Base-by-base conservation (phyloP, 2,888 invertebrate species). In the Diarsia brunnea region DNA sequence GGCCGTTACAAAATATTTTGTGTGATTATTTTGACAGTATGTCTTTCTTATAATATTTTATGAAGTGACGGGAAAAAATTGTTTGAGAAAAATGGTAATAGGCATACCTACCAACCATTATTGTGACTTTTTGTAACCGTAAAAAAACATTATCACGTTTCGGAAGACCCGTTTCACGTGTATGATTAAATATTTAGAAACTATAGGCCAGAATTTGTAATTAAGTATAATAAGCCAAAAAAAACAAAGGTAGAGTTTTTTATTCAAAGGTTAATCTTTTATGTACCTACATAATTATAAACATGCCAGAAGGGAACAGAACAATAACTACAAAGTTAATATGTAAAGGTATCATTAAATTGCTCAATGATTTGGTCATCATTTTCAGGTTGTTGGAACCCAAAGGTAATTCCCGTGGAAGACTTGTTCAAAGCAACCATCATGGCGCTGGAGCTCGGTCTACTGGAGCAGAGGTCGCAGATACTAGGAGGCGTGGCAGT, bases 401-500 rank as follows among this genome's bases (percentile, higher is more conserved):
- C 98, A 0, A 97, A 97, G 85, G 95, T 96, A 55, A 97, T 97
- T 53, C 90, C 97, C 0, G 93, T 98, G 0, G 97, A 97, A 49
- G 98, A 98, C 85, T 92, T 98, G 58, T 98, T 98, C 90, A 98
- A 97, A 90, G 98, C 97, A 0, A 97, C 98, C 0, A 96, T 98
- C 66, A 93, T 98, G 71, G 95, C 98, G 0, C 92, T 98, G 60
- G 98, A 98, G 92, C 92, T 98, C 38, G 98, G 98, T 0, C 96
- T 98, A 72, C 90, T 98, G 87, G 98, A 98, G 90, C 98, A 97
- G 11, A 95, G 97, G 14, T 97, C 97, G 0, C 98, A 98, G 93
- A 97, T 98, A 75, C 94, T 98, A 43, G 98, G 98, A 0, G 98
- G 98, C 0, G 96, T 98, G 10, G 98, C 97, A 14, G 96, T 98